A percentile compares a stretch with the other conserved stretches of the same genome.
phyloP scores from a whole-genome alignment of 1,140 invertebrate species.

The Hesperophylax magnus region DNA sequence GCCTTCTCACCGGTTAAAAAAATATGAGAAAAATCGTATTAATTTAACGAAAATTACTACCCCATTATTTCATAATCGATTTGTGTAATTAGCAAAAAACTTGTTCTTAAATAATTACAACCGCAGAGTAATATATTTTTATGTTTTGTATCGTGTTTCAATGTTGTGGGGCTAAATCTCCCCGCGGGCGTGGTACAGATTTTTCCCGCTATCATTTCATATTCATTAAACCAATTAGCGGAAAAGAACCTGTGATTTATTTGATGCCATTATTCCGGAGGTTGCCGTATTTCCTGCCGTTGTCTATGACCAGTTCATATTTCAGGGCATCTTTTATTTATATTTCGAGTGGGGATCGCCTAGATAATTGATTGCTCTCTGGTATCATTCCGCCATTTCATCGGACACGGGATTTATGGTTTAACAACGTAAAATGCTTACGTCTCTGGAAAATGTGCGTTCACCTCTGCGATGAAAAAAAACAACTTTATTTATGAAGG shows the following conservation, averaged over 20 bases:
- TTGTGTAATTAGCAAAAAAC: too few species aligned
- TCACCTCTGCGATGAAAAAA: constrained; percentile 11
- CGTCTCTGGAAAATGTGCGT: constrained; percentile 21
- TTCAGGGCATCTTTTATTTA: constrained; percentile 55
- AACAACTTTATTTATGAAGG: too few species aligned
- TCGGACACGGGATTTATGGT: constrained; percentile 51
- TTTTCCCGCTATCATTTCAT: constrained; percentile 32
- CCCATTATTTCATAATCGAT: too few species aligned
- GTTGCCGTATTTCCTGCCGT: constrained; percentile 25
- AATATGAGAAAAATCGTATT: too few species aligned
- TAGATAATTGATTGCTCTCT: constrained; percentile 52
- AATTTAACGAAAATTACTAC: too few species aligned
- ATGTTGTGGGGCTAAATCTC: neutral
- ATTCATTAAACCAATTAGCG: constrained; percentile 54
- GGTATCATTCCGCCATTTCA: constrained; percentile 47
- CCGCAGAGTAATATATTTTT: too few species aligned
- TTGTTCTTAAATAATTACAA: too few species aligned
- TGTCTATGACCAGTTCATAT: constrained; percentile 48
- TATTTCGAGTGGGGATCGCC: constrained; percentile 42
- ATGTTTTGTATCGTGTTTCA: too few species aligned
- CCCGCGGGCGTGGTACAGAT: neutral
- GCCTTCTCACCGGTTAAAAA: too few species aligned
- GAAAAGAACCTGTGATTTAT: constrained; percentile 52
- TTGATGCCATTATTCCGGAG: constrained; percentile 47
- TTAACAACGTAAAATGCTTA: constrained; percentile 45